These are phyloP conservation scores for Pedionomus torquatus DNA, from an alignment of 2,113 vertebrate genomes.

Conservation along the genomic window DNA sequence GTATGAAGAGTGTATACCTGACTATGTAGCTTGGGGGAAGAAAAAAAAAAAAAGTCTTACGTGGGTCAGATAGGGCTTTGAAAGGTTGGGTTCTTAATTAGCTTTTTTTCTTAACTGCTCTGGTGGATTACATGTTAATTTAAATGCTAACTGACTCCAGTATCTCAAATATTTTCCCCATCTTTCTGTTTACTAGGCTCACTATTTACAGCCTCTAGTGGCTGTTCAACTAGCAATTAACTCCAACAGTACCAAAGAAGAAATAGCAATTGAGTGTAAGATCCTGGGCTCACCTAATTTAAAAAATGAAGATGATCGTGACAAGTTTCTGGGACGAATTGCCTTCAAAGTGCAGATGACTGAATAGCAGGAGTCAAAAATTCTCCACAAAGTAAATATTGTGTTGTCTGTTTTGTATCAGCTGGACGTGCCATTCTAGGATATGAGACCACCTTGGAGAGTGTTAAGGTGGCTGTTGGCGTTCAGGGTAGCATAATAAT, in stretches of 20 bases:
- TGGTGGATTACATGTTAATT: background rate
- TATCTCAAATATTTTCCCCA: conserved; percentile 36
- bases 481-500: conserved; percentile 73
- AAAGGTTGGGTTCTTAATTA: background rate
- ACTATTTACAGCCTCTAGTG: conserved; percentile 92
- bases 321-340: conserved; percentile 95
- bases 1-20: background rate
- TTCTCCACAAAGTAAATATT: conserved; percentile 71
- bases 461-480: conserved; percentile 68
- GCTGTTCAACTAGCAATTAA: conserved; percentile 86
- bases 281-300: conserved; percentile 85
- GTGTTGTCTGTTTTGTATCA: conserved; percentile 74
- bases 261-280: conserved; percentile 89
- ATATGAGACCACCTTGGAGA: conserved; percentile 72
- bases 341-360: conserved; percentile 86
- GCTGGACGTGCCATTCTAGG: conserved; percentile 81
- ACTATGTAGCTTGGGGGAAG: background rate
- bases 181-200: conserved; percentile 77
- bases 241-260: conserved; percentile 79
- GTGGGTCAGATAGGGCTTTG: background rate
- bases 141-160: background rate
- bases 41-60: background rate
- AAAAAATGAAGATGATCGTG: conserved; percentile 87
- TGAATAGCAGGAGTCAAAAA: conserved; percentile 76
- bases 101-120: background rate